Evolutionary conservation across 2,113 vertebrate genomes (phyloP), one percentile per base, ranked within the genome.

Genomic region (Eublepharis macularius): DNA sequence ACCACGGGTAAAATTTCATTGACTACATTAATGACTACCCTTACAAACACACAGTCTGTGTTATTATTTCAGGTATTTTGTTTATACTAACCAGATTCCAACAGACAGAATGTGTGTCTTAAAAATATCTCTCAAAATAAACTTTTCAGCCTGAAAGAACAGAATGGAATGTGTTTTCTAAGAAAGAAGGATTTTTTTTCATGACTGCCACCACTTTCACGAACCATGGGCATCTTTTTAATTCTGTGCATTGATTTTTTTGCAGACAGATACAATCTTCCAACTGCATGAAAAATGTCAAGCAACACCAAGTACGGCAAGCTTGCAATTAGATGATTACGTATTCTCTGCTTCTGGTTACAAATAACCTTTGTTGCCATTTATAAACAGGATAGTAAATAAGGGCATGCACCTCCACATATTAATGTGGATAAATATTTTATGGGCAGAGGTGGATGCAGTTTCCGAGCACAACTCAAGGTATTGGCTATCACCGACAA

Each of bases 381-480:
- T 69, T 83, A 65, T 19, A 88, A 88, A 66, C 9, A 76, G 21
- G 76, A 1, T 77, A 87, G 45, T 54, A 79, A 70, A 81, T 81
- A 69, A 79, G 51, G 49, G 3, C 81, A 85, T 57, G 6, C 69
- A 80, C 76, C 41, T 70, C 79, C 74, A 70, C 34, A 16, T 78
- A 82, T 26, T 6, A 49, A 47, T 32, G 45, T n/a, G 13, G 39
- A 34, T 85, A 72, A 72, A 79, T 79, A 26, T 34, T 79, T 72
- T 19, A 57, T 72, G 32, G 32, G 36, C 36, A 8, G 29, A 70
- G 47, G n/a, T 13, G n/a, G 75, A 57, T 87, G 6, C 4, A 1
- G n/a, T n/a, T n/a, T n/a, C n/a, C n/a, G n/a, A n/a, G n/a, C n/a
- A n/a, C n/a, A n/a, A n/a, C n/a, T n/a, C n/a, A n/a, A n/a, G n/a